These are phyloP conservation scores for Nomada ruficornis DNA, from an alignment of 2,888 invertebrate species.

Conservation along the genomic window DNA sequence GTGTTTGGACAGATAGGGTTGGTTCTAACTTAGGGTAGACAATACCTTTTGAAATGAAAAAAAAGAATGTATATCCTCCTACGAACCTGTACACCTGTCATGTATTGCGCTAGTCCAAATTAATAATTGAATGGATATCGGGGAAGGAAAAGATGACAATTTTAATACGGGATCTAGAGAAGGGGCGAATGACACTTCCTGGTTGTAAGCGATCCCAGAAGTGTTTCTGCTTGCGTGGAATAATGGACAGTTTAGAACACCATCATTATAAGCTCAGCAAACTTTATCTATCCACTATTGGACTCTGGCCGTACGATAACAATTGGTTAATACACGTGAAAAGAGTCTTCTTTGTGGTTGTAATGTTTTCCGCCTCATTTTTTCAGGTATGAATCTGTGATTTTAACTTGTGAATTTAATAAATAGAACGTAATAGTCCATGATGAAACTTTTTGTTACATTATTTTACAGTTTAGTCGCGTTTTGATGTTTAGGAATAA, in stretches of 20 bases:
- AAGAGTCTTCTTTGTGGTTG: neutral
- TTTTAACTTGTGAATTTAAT: too few relatives aligned
- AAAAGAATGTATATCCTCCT: neutral
- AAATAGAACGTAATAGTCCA: too few relatives aligned
- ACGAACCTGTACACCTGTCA: neutral
- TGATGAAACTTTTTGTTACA: too few relatives aligned
- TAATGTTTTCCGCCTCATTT: neutral
- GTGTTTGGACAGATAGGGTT: neutral
- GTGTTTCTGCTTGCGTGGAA: neutral
- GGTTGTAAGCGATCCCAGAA: neutral
- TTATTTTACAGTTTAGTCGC: too few relatives aligned
- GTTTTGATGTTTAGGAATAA: neutral
- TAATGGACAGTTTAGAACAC: constrained; percentile 16
- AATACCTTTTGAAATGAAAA: neutral
- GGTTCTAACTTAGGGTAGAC: neutral
- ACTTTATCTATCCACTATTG: constrained; percentile 5
- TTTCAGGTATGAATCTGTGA: neutral
- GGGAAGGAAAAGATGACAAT: neutral
- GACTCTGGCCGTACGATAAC: constrained; percentile 24
- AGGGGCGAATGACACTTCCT: neutral
- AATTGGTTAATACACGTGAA: neutral
- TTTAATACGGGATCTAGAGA: neutral
- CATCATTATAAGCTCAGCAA: neutral
- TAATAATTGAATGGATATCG: constrained; percentile 2
- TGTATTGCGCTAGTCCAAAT: neutral